A percentile compares a stretch with the other conserved stretches of the same genome.
These are phyloP conservation scores for Ictalurus furcatus DNA, from an alignment of 2,113 vertebrate species.

Conservation along the genomic window DNA sequence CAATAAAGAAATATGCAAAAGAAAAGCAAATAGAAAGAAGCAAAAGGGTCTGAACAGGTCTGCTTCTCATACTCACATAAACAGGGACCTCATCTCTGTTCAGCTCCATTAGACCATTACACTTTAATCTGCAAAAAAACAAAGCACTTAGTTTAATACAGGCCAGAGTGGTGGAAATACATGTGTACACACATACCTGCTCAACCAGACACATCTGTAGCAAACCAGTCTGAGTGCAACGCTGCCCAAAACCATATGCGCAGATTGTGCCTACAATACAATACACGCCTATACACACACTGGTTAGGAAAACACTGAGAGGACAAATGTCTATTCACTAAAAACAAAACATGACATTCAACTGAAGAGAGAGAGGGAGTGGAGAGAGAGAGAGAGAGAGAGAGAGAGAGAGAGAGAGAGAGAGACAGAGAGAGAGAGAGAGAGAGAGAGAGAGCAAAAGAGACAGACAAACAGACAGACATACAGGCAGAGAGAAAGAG, in stretches of 20 bases:
- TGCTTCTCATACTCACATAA: slow-evolving; percentile 79
- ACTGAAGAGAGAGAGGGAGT: neutral
- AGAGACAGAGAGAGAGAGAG: neutral
- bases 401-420: neutral
- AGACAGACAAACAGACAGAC: neutral
- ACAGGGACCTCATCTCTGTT: slow-evolving; percentile 83
- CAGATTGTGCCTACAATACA: slow-evolving; percentile 1
- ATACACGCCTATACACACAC: neutral
- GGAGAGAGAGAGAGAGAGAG: neutral
- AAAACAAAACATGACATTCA: slow-evolving; percentile 51
- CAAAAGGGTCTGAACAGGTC: slow-evolving; percentile 3
- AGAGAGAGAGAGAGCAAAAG: neutral
- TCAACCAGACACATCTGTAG: slow-evolving; percentile 29
- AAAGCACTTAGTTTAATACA: slow-evolving; percentile 41
- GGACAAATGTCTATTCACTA: slow-evolving; percentile 49
- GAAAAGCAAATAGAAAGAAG: slow-evolving; percentile 31
- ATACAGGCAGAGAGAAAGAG: neutral
- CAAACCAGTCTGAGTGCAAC: slow-evolving; percentile 12
- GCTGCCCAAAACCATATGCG: neutral
- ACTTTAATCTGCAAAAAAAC: slow-evolving; percentile 72
- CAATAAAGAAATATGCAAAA: neutral
- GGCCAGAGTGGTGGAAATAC: slow-evolving; percentile 25
- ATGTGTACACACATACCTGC: slow-evolving; percentile 13
- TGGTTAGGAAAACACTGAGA: slow-evolving; percentile 42
- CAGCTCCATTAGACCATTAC: slow-evolving; percentile 80